A percentile compares a stretch with the other conserved stretches of the same genome.
Evolutionary conservation across 2,113 vertebrate species (phyloP).

Genomic region (Channa argus): DNA sequence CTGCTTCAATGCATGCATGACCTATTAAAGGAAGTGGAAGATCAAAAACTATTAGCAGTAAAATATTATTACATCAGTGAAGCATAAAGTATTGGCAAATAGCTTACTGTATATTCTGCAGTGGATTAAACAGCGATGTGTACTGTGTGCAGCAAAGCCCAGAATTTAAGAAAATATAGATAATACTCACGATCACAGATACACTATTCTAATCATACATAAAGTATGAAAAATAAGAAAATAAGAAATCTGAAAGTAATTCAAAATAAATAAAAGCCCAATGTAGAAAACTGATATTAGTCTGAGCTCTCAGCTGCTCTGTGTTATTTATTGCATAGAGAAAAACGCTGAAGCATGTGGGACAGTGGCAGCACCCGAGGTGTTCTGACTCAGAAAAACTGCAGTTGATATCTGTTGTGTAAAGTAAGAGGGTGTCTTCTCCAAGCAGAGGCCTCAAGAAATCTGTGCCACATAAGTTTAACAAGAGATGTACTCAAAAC

Average conservation of each 20-base stretch:
- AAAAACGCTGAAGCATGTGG: neutral
- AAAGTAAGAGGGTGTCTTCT: too few species aligned
- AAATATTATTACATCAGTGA: slow-evolving; percentile 12
- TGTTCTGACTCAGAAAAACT: too few species aligned
- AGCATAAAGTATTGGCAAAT: neutral
- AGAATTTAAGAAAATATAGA: neutral
- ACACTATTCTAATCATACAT: neutral
- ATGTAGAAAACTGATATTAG: neutral
- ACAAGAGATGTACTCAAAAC: neutral
- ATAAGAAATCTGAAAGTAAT: neutral
- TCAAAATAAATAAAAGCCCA: neutral
- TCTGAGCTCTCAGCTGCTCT: neutral
- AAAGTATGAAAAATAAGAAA: neutral
- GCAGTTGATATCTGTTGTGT: too few species aligned
- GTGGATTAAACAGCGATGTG: neutral
- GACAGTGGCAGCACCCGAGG: slow-evolving; percentile 4
- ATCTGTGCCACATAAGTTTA: neutral
- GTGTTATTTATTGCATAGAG: neutral
- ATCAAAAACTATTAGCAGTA: slow-evolving; percentile 8
- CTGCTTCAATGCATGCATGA: neutral
- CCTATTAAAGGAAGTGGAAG: neutral
- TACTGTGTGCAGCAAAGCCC: neutral
- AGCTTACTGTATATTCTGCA: neutral
- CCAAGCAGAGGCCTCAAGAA: too few species aligned
- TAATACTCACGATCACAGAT: neutral